Conservation (phyloP, 2,113 vertebrate genomes). For the Marmota monax region DNA sequence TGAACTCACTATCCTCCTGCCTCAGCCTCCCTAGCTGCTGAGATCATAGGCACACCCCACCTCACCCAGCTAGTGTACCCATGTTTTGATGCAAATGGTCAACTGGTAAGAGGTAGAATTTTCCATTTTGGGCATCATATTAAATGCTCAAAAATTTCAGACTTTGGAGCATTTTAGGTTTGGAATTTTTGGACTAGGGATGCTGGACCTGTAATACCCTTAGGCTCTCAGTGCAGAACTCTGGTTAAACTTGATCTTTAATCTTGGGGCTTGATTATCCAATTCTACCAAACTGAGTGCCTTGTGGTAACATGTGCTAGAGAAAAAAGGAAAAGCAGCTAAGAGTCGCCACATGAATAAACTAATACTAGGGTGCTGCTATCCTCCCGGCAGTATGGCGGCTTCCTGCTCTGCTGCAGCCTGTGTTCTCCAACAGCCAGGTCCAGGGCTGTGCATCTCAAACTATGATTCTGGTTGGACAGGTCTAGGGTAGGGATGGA, state of each 20-base stretch:
- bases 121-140: not conserved
- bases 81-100: not conserved
- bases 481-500: not conserved
- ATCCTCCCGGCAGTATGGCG: not conserved
- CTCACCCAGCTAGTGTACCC: not conserved
- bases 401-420: not conserved
- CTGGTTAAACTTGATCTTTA: not conserved
- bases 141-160: not conserved
- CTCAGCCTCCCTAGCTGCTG: no score
- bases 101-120: not conserved
- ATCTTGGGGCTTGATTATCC: not conserved
- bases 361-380: accelerated
- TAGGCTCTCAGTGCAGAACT: not conserved
- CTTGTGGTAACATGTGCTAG: not conserved
- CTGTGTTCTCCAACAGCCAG: not conserved
- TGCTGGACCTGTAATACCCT: not conserved
- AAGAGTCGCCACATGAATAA: not conserved
- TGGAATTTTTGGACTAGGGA: not conserved
- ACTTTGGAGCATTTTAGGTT: not conserved
- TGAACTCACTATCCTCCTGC: no score
- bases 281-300: not conserved
- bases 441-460: not conserved
- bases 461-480: not conserved
- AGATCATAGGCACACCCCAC: no score
- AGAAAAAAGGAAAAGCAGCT: no score